phyloP scores from a whole-genome alignment of 2,888 invertebrate species.

The Eristalis pertinax region DNA sequence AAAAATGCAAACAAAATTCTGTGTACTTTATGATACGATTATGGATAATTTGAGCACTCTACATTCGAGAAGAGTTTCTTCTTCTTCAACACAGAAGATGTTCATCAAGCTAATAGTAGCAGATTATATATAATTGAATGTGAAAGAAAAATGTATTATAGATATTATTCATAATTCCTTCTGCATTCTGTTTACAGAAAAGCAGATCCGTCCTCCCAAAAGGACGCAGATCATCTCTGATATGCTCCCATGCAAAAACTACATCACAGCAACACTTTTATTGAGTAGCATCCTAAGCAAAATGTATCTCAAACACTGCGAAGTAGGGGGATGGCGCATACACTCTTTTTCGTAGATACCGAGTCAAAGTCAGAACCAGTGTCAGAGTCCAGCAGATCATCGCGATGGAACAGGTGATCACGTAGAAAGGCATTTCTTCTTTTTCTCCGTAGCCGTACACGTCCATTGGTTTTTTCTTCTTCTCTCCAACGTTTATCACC shows the following conservation, averaged over 20 bases:
- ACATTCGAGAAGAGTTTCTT: too few species aligned
- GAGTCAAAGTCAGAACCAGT: slow-evolving; percentile 26
- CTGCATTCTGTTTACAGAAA: too few species aligned
- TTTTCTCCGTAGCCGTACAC: slow-evolving; percentile 41
- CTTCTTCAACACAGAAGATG: too few species aligned
- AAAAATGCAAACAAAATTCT: too few species aligned
- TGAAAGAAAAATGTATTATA: too few species aligned
- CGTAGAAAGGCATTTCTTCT: slow-evolving; percentile 71
- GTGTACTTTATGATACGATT: too few species aligned
- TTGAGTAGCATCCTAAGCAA: slow-evolving; percentile 27
- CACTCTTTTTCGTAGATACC: slow-evolving; percentile 27
- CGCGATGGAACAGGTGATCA: slow-evolving; percentile 69
- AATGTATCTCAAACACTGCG: slow-evolving; percentile 6
- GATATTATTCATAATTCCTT: too few species aligned
- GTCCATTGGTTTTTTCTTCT: slow-evolving; percentile 53
- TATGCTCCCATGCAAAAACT: not conserved
- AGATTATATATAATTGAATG: too few species aligned
- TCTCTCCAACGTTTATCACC: slow-evolving; percentile 68
- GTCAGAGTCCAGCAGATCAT: slow-evolving; percentile 45
- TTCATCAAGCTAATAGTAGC: too few species aligned
- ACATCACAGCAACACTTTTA: slow-evolving; percentile 40
- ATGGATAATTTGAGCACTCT: too few species aligned
- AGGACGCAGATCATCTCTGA: not conserved
- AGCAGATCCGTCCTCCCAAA: not conserved
- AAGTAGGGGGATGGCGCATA: slow-evolving; percentile 1